Percentiles rank a stretch among this genome's conserved stretches.
Conservation (phyloP, 2,797 vertebrate genomes). For the Coendou prehensilis region DNA sequence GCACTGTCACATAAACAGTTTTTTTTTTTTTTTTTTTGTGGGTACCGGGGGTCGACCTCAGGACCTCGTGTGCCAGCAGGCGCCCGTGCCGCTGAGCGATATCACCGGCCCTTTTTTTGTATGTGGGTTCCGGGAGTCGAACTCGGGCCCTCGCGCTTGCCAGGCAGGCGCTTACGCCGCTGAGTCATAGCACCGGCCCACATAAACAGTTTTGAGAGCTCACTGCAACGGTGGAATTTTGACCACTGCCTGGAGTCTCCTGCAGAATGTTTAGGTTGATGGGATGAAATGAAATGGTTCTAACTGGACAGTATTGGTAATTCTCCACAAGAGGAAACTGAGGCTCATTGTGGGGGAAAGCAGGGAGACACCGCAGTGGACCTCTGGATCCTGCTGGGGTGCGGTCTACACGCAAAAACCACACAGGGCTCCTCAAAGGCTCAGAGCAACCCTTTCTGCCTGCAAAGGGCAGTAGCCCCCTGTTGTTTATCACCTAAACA, state of each 20-base stretch:
- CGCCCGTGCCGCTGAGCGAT: too few relatives aligned
- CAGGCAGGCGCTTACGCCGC: too few relatives aligned
- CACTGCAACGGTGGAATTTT: conserved; percentile 62
- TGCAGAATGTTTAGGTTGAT: not conserved
- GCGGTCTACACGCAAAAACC: not conserved
- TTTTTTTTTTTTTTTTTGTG: not conserved
- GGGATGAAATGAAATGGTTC: conserved; percentile 39
- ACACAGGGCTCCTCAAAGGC: not conserved
- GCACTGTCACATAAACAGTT: conserved; percentile 39
- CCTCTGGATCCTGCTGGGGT: not conserved
- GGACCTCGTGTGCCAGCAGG: too few relatives aligned
- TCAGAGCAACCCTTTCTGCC: not conserved
- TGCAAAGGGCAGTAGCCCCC: not conserved
- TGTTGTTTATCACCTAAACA: conserved; percentile 1
- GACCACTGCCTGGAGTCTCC: not conserved
- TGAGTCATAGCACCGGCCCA: not conserved
- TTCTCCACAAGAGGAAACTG: not conserved
- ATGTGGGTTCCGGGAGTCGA: too few relatives aligned
- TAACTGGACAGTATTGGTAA: not conserved
- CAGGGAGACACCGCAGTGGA: not conserved
- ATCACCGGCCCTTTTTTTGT: too few relatives aligned
- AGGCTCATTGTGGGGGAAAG: not conserved
- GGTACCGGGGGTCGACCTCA: too few relatives aligned
- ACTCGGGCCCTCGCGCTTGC: too few relatives aligned
- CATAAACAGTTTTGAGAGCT: conserved; percentile 53